A percentile compares a stretch with the other conserved stretches of the same genome.
These are phyloP conservation scores for Menidia menidia DNA, from an alignment of 2,797 vertebrate genomes.

Conservation along the genomic window DNA sequence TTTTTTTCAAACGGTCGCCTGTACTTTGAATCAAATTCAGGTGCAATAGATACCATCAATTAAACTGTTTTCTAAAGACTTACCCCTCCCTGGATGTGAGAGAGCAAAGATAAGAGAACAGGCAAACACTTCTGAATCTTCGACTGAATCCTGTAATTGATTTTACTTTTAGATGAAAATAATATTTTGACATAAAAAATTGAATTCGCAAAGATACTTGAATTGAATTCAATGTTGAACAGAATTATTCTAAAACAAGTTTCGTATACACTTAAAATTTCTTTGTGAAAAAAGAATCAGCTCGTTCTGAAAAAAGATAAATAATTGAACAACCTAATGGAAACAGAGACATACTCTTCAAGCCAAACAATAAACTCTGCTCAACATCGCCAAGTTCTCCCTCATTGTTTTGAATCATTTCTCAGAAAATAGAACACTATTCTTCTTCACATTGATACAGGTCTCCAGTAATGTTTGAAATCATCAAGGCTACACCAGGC, in stretches of 20 bases:
- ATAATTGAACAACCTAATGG: neutral
- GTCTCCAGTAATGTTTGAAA: constrained; percentile 27
- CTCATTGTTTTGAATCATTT: constrained; percentile 7
- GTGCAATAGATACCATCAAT: neutral
- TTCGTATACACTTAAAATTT: too few relatives aligned
- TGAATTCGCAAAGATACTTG: neutral
- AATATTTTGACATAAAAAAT: neutral
- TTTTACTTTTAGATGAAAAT: neutral
- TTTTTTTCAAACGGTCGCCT: neutral
- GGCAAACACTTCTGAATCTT: neutral
- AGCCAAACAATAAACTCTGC: too few relatives aligned
- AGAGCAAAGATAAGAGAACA: neutral
- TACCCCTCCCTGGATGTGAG: neutral
- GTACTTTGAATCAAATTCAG: neutral
- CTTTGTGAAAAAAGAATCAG: too few relatives aligned
- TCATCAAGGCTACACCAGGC: neutral
- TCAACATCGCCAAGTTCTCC: neutral
- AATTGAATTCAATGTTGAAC: neutral
- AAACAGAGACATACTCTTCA: neutral
- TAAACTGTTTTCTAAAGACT: neutral
- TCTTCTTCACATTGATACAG: constrained; percentile 13
- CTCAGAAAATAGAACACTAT: too few relatives aligned
- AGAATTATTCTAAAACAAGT: too few relatives aligned
- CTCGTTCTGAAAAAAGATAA: too few relatives aligned
- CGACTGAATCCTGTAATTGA: constrained; percentile 1